Evolutionary conservation across 2,113 vertebrate species (phyloP), one percentile per base, ranked within the genome.

Genomic region (Otus sunia): DNA sequence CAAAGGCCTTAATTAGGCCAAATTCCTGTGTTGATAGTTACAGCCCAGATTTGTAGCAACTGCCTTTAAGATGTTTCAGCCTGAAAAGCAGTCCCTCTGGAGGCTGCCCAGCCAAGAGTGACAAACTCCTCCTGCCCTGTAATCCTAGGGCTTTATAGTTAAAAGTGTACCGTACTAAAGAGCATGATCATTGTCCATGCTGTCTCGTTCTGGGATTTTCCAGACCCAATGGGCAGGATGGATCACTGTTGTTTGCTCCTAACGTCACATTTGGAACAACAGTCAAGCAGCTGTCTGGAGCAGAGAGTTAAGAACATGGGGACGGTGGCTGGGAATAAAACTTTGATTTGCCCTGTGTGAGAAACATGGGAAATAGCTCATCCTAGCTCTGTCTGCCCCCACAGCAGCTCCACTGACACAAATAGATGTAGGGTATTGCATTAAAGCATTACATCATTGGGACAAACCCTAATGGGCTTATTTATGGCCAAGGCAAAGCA

Each of bases 401-500:
- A 85, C 66, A 84, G 67, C 87, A 91, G 27, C 62, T 95, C 34
- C 77, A 91, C 66, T 41, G 63, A 58, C 91, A 95, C 74, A 88
- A 90, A 88, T 29, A 78, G 20, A 89, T 34, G 50, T 32, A 23
- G 63, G 21, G 16, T 90, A 66, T 90, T 91, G 86, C 82, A 94
- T 92, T 87, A 90, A 87, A 87, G 58, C 86, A 92, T 96, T 92
- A 96, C 87, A 90, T 95, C 87, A 97, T 47, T 1, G 0, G 50
- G 84, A 96, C 71, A 80, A 93, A 83, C 79, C 55, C 55, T 95
- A 97, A 96, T 93, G 82, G 85, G 11, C 66, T 91, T 87, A 92
- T 95, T 96, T 97, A 92, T 56, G 73, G 47, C 39, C 67, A 55
- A 91, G 55, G 71, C n/a, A 82, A 78, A 95, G 23, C 10, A 7